Evolutionary conservation across 1,140 invertebrate species (phyloP).

Genomic region (Andricus grossulariae): DNA sequence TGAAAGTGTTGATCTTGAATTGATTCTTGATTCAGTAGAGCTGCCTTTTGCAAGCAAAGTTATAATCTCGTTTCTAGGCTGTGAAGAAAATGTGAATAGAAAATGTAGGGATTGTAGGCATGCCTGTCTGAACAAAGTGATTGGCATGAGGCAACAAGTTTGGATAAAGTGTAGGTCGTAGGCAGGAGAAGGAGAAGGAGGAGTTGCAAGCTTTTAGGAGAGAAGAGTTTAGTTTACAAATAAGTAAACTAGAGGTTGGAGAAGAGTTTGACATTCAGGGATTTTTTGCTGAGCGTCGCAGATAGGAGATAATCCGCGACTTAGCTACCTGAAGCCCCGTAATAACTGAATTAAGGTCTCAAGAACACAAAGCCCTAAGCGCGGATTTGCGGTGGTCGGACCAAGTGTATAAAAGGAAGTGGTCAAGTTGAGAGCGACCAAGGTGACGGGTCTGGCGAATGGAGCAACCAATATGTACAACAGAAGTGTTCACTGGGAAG

Average conservation of each 20-base stretch:
- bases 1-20: neutral
- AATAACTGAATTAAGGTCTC: constrained; percentile 63
- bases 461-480: constrained; percentile 66
- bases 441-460: constrained; percentile 63
- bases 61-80: neutral
- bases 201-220: too few relatives aligned
- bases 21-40: neutral
- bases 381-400: constrained; percentile 40
- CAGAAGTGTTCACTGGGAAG: constrained; percentile 66
- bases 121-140: too few relatives aligned
- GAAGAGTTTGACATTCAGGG: constrained; percentile 66
- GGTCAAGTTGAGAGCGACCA: constrained; percentile 46
- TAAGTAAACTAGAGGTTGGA: too few relatives aligned
- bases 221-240: too few relatives aligned
- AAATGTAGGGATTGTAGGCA: neutral
- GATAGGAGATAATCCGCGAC: constrained; percentile 68
- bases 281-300: constrained; percentile 65
- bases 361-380: constrained; percentile 33
- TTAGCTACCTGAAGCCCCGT: constrained; percentile 70
- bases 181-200: too few relatives aligned
- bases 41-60: too few relatives aligned
- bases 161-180: too few relatives aligned
- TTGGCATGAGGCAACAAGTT: too few relatives aligned
- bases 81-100: neutral
- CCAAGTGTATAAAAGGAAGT: constrained; percentile 59